Evolutionary conservation across 2,888 invertebrate genomes (phyloP), one percentile per base, ranked within the genome.

Genomic region (Metalampra italica): DNA sequence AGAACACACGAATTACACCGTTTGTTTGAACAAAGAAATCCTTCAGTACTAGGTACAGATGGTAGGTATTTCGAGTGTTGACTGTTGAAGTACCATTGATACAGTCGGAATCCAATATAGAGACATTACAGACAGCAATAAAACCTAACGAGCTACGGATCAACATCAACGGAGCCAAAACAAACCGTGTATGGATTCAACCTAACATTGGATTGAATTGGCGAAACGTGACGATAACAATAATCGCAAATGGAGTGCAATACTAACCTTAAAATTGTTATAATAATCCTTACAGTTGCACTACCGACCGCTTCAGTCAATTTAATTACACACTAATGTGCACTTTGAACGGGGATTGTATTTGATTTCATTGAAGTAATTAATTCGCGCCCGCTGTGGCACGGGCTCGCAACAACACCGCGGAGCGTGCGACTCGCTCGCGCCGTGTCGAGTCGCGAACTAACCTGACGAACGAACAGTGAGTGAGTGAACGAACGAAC

Each of bases 131-230:
- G 59, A 58, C 55, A 62, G 70, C 68, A 68, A 78, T 79, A 77
- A 78, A 75, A 70, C 57, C 64, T 60, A 74, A 72, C 68, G 70
- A 73, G 66, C 66, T 50, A 55, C 64, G 55, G 57, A 63, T 57
- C 55, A 52, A 53, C 57, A 57, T 61, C 66, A 68, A 66, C 68
- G 65, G n/a, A 64, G 66, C 68, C 71, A 73, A 68, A 69, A 78
- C 74, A 76, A 72, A 72, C 71, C 70, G 64, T 68, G 70, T 72
- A 75, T 75, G 72, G 73, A 71, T 69, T 69, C 64, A 62, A 49
- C 46, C 52, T 41, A 15, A n/a, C 11, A 29, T 11, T 32, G 50
- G 55, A 58, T 54, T 55, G 56, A 58, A 63, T 60, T 56, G 56
- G 57, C 56, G 48, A 55, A 64, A 63, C 65, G 66, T 63, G 66